Percentiles rank a stretch among this genome's conserved stretches.
These are phyloP conservation scores for Pelobates cultripes DNA, from an alignment of 2,797 vertebrate genomes.

Conservation along the genomic window DNA sequence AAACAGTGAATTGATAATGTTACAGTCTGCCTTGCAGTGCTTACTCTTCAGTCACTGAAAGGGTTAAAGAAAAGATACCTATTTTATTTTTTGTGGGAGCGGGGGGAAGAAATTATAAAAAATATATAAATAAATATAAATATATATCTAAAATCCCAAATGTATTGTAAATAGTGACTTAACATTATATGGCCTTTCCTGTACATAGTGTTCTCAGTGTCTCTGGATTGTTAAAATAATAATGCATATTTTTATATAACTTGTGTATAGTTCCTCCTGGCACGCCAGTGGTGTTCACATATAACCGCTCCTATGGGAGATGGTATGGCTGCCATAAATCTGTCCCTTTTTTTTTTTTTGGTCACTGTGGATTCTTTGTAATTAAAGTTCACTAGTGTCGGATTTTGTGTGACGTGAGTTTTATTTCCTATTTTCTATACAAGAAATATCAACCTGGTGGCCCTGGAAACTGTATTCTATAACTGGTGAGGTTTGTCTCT, in stretches of 20 bases:
- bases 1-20: neutral
- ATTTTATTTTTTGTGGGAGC: slow-evolving; percentile 4
- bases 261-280: slow-evolving; percentile 70
- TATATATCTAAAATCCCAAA: slow-evolving; percentile 35
- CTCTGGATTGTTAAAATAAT: slow-evolving; percentile 80
- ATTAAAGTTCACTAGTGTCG: slow-evolving; percentile 84
- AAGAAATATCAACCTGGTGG: neutral
- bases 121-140: slow-evolving; percentile 4
- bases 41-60: slow-evolving; percentile 62
- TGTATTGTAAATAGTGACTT: slow-evolving; percentile 58
- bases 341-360: slow-evolving; percentile 69
- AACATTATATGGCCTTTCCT: slow-evolving; percentile 73
- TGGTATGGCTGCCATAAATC: slow-evolving; percentile 66
- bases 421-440: neutral
- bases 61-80: slow-evolving; percentile 58
- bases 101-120: neutral
- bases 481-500: too few relatives aligned
- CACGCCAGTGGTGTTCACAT: slow-evolving; percentile 74
- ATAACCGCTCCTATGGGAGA: slow-evolving; percentile 56
- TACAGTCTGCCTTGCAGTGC: neutral
- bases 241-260: slow-evolving; percentile 89
- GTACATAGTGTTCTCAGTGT: slow-evolving; percentile 80
- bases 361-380: slow-evolving; percentile 84
- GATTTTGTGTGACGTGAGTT: slow-evolving; percentile 28
- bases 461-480: too few relatives aligned